Conservation (phyloP, 2,888 invertebrate genomes). For the Kuschelorhynchus macadamiae region DNA sequence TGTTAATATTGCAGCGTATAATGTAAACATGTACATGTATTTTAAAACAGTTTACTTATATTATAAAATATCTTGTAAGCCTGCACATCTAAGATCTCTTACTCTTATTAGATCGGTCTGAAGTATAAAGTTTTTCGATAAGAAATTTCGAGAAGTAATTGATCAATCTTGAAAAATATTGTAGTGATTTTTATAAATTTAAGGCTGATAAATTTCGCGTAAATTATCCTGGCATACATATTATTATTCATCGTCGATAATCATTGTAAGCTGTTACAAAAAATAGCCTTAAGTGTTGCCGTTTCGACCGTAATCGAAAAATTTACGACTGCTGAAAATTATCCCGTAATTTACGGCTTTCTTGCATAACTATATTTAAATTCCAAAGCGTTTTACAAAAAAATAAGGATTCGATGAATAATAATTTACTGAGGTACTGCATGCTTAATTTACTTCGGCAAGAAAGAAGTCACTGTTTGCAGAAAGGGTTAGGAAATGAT, state of each 20-base stretch:
- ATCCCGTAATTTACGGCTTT: conserved; percentile 25
- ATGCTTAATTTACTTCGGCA: too few relatives aligned
- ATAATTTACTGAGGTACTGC: too few relatives aligned
- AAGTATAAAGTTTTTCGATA: too few relatives aligned
- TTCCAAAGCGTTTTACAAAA: conserved; percentile 7
- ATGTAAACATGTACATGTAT: too few relatives aligned
- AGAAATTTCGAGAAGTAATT: neutral
- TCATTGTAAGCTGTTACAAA: conserved; percentile 42
- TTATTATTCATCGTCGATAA: conserved; percentile 38
- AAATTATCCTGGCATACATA: conserved; percentile 22
- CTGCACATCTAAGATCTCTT: too few relatives aligned
- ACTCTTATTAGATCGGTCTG: too few relatives aligned
- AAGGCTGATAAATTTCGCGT: conserved; percentile 19
- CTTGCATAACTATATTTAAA: conserved; percentile 32
- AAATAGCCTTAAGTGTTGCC: conserved; percentile 37
- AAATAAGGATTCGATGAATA: too few relatives aligned
- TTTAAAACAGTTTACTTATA: too few relatives aligned
- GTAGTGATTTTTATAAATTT: conserved; percentile 14
- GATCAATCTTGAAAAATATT: neutral
- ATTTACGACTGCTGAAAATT: conserved; percentile 36
- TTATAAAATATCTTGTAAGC: too few relatives aligned
- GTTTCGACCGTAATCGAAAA: conserved; percentile 33
- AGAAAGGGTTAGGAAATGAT: too few relatives aligned
- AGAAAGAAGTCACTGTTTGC: too few relatives aligned
- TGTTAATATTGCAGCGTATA: too few relatives aligned